Base-by-base conservation (phyloP, 2,888 invertebrate genomes). In the Abscondita cerata region DNA sequence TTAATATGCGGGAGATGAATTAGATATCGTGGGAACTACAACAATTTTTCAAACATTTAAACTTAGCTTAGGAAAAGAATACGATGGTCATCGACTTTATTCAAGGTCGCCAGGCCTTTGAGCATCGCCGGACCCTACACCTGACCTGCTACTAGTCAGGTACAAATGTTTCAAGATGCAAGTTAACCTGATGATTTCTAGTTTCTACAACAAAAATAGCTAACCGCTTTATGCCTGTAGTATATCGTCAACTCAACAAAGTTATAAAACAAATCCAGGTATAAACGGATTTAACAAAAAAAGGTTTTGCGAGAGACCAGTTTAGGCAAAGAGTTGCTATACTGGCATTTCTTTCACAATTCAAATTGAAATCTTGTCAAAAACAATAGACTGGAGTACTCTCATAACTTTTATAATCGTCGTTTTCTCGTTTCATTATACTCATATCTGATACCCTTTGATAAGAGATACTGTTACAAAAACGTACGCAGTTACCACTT, bases 71-170 rank as follows among this genome's bases (percentile, higher is more conserved):
- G 56, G 40, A 59, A 64, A 60, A 64, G 55, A 55, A 51, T 25
- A 44, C 47, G 62, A 64, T 68, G 67, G 68, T 68, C 73, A 69
- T 70, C 68, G 67, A 61, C 65, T 67, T 67, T 50, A 47, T 63
- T 55, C 68, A 69, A 69, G 68, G 72, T 62, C 67, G 69, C 59
- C 68, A 52, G 69, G 68, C 70, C 68, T 70, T 66, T 59, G 62
- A 62, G 62, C 64, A 64, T 58, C 60, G 62, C 53, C 52, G 54
- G 60, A 61, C 63, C 64, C 63, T 51, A 12, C 53, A 66, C 66
- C 64, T 63, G 62, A 68, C 65, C 64, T 52, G 59, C 55, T 54
- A 51, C 62, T 55, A 20, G 40, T 44, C 52, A 62, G 55, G 59
- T 61, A 64, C 59, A 59, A 56, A 62, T 59, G 38, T 41, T 38